A percentile compares a stretch with the other conserved stretches of the same genome.
Conservation (phyloP, 2,797 vertebrate species). For the Tapera naevia region DNA sequence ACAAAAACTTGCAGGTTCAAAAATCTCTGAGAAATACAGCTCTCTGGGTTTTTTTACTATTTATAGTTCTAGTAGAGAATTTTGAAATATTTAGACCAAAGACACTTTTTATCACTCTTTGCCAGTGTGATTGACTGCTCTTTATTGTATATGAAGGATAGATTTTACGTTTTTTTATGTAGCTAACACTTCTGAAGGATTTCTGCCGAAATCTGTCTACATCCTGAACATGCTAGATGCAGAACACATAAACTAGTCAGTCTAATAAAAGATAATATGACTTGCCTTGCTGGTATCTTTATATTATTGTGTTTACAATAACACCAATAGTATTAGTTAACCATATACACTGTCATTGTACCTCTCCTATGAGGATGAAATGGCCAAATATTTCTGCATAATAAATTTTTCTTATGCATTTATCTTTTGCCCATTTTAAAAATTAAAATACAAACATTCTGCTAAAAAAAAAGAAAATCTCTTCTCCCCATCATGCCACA, state of each 20-base stretch:
- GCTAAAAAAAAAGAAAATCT: slow-evolving; percentile 76
- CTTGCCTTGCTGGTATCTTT: not conserved
- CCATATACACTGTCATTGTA: slow-evolving; percentile 56
- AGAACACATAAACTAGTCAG: not conserved
- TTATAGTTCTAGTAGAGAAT: not conserved
- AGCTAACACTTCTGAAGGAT: not conserved
- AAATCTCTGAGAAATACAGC: not conserved
- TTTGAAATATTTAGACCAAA: slow-evolving; percentile 64
- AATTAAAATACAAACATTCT: slow-evolving; percentile 78
- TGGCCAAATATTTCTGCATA: slow-evolving; percentile 73
- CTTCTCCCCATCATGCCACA: slow-evolving; percentile 67
- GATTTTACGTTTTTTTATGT: not conserved
- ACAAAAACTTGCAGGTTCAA: not conserved
- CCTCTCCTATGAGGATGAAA: slow-evolving; percentile 68
- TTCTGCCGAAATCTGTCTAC: not conserved
- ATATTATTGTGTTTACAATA: not conserved
- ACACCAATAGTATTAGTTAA: not conserved
- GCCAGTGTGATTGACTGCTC: not conserved
- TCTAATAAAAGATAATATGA: not conserved
- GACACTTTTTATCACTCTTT: not conserved
- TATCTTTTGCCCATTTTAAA: slow-evolving; percentile 72
- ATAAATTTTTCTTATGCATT: slow-evolving; percentile 72
- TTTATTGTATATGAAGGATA: not conserved
- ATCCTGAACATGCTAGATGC: not conserved
- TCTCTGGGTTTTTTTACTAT: not conserved